Base-by-base conservation (phyloP, 2,113 vertebrate genomes). In the Vulpes lagopus region DNA sequence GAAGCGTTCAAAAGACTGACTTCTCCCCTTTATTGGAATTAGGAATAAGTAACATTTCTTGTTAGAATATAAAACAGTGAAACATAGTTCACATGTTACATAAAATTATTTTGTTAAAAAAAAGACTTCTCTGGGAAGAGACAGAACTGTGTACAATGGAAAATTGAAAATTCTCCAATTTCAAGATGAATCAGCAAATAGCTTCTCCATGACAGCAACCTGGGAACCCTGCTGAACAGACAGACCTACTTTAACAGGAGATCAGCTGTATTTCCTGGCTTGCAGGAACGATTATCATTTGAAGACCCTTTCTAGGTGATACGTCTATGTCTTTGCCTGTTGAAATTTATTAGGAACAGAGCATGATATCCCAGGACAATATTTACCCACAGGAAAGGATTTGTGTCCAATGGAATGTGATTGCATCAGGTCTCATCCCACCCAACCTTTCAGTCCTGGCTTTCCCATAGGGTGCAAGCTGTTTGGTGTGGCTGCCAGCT, bases 151-250 rank as follows among this genome's bases (percentile, higher is more conserved):
- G 67, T 60, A 49, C 79, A 95, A 95, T 35, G 80, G 94, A 97
- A 97, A 97, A 89, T 11, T 97, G 97, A 96, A 97, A 97, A 97
- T 80, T 87, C 69, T 96, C 96, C 93, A 85, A 32, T 80, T 84
- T 97, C 86, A 71, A 35, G 78, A 94, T 97, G 95, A 98, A 64
- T 98, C 89, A 96, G 97, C 94, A 96, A 90, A 96, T 95, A 95
- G 51, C 94, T 96, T 93, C 81, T 35, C 76, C 17, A 3, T 38
- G 89, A 83, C 81, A 82, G 69, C 5, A 6, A 65, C 57, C 73
- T 38, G 62, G 80, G 65, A 93, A 53, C 43, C 30, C 19, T 67
- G 89, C 67, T 89, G 67, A 78, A 38, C 25, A 80, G 51, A 87
- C 74, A 87, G 25, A 82, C 83, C 78, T 43, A 55, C 80, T 85